These are phyloP conservation scores for Heterotilapia buettikoferi DNA, from an alignment of 2,113 vertebrate genomes.

Conservation along the genomic window DNA sequence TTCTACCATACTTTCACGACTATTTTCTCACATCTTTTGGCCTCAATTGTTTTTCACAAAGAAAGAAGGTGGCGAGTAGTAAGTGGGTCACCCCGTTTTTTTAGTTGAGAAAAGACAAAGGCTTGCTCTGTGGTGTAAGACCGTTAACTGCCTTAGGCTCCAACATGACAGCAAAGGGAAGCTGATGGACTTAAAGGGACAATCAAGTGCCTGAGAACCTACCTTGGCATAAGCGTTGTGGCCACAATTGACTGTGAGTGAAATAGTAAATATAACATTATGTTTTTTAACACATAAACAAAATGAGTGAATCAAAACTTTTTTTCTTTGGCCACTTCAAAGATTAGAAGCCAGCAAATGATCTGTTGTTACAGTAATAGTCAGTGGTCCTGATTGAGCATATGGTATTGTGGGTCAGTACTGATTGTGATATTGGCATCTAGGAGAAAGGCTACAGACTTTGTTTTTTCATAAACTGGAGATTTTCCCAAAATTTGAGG, in stretches of 20 bases:
- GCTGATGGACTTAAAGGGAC: conserved; percentile 28
- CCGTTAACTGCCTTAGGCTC: conserved; percentile 40
- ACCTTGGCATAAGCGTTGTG: neutral
- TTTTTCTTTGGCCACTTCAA: neutral
- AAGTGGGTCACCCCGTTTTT: conserved; percentile 49
- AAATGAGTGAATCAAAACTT: neutral
- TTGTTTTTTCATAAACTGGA: neutral
- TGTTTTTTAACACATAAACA: neutral
- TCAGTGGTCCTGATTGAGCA: neutral
- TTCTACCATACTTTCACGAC: neutral
- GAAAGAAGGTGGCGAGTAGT: neutral
- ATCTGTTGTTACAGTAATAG: neutral
- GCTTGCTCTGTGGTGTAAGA: conserved; percentile 11
- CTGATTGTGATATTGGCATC: neutral
- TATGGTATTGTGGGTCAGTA: neutral
- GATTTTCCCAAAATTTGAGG: neutral
- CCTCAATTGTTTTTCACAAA: neutral
- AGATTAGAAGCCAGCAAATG: neutral
- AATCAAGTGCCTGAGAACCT: neutral
- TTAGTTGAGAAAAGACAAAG: conserved; percentile 9
- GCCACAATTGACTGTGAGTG: neutral
- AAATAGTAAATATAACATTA: neutral
- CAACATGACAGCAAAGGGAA: conserved; percentile 45
- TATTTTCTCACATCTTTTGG: neutral
- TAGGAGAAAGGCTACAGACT: neutral